These are phyloP conservation scores for Mastigias papua DNA, from an alignment of 30 jellyfish, hydroid and myxozoan species.

Conservation along the genomic window DNA sequence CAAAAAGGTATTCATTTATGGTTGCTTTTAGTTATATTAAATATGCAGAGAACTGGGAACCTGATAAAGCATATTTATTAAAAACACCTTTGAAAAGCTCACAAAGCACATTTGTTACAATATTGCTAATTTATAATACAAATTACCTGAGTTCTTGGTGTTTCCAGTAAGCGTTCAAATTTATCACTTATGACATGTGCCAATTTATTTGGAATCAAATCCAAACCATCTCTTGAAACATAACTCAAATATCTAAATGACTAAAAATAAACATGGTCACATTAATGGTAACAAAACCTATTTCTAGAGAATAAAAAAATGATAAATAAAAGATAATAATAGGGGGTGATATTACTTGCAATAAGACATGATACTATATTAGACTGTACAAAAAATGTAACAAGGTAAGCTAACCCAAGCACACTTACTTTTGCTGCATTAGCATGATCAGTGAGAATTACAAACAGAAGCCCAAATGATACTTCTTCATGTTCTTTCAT, in stretches of 20 bases:
- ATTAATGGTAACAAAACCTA: no score
- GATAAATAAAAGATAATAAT: no score
- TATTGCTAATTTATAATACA: not conserved
- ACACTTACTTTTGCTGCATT: conserved; percentile 82
- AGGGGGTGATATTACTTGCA: no score
- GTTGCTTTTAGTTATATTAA: no score
- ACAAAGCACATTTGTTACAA: no score
- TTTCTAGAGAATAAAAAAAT: no score
- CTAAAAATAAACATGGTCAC: conserved; percentile 34
- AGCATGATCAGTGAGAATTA: conserved; percentile 87
- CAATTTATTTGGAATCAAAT: conserved; percentile 77
- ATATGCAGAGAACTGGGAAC: no score
- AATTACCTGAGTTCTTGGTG: conserved; percentile 84
- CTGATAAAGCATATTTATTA: no score
- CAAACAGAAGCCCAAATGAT: conserved; percentile 89
- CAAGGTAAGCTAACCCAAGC: not conserved
- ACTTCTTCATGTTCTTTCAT: conserved; percentile 97
- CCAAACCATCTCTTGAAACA: conserved; percentile 95
- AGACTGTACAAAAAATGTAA: no score
- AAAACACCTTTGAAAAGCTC: no score
- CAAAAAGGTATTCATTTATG: no score
- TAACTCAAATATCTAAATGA: conserved; percentile 89
- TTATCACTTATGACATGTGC: conserved; percentile 79
- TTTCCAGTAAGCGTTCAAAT: conserved; percentile 78
- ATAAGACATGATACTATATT: no score